Evolutionary conservation across 2,888 invertebrate species (phyloP), one percentile per base, ranked within the genome.

Genomic region (Lissonota sp.): DNA sequence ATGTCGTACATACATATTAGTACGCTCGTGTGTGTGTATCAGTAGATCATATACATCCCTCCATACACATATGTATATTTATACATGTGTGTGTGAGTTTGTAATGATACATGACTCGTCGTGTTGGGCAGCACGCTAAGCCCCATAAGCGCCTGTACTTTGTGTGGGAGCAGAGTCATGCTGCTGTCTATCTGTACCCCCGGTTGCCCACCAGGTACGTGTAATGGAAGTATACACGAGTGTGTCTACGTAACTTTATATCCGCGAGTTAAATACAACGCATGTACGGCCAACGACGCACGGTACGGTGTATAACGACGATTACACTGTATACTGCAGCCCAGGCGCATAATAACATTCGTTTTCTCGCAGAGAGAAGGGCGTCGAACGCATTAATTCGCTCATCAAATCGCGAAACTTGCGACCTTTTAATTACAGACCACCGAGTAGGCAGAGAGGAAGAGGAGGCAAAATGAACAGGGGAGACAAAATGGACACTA

Each of bases 91-190:
- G 40, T 53, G 16, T 53, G 12, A 14, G 16, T 3, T 3, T 12
- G 16, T 55, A 55, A 16, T 8, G 7, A 40, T 62, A 37, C 62
- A 51, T 53, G 60, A 63, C 55, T 44, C 53, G 60, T 37, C 49
- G 39, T 42, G 55, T 55, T 46, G 67, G 58, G 42, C 51, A 67
- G 39, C 67, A 67, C 67, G 67, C 60, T 62, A 67, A 67, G 75
- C 51, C 53, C 26, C 51, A 60, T 64, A 57, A 74, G 58, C 46
- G 64, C 57, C 10, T 62, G 67, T 14, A 75, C 60, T 46, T 70
- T 57, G 49, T 71, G 63, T 16, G 62, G 8, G 62, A 40, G 44
- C 44, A 69, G 5, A 8, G 37, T 12, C 58, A 8, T n/a, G n/a
- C 37, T 49, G 37, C 46, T 51, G 6, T 49, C 12, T 49, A 51